phyloP scores from a whole-genome alignment of 1,140 invertebrate species.

The Cephus cinctus region DNA sequence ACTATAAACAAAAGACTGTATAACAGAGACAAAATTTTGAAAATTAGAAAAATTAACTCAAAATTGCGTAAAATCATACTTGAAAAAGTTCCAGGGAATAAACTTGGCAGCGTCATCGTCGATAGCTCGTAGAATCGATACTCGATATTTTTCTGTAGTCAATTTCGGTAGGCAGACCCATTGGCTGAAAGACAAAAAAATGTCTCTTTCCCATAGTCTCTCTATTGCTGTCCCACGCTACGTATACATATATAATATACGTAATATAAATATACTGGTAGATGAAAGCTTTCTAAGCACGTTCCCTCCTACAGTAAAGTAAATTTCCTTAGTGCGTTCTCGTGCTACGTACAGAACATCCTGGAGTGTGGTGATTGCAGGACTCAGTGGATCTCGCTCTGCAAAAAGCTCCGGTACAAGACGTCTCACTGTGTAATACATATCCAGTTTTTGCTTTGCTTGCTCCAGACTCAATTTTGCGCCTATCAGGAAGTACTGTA shows the following conservation, averaged over 20 bases:
- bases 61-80: slow-evolving; percentile 18
- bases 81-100: slow-evolving; percentile 33
- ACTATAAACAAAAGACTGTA: too few relatives aligned
- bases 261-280: too few relatives aligned
- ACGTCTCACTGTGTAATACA: slow-evolving; percentile 51
- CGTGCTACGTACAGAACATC: slow-evolving; percentile 32
- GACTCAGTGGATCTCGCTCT: slow-evolving; percentile 46
- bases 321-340: too few relatives aligned
- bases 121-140: slow-evolving; percentile 35
- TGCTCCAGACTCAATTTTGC: slow-evolving; percentile 54
- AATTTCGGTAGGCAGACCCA: slow-evolving; percentile 40
- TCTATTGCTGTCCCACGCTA: too few relatives aligned
- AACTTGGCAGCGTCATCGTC: slow-evolving; percentile 30
- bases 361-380: slow-evolving; percentile 33
- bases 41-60: too few relatives aligned
- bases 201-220: background rate
- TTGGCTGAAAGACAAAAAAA: slow-evolving; percentile 21
- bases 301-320: too few relatives aligned
- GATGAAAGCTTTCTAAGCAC: too few relatives aligned
- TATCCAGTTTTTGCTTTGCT: slow-evolving; percentile 54
- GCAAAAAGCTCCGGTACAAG: slow-evolving; percentile 51
- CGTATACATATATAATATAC: too few relatives aligned
- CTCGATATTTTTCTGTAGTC: slow-evolving; percentile 41
- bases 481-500: slow-evolving; percentile 49
- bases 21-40: too few relatives aligned